Base-by-base conservation (phyloP, 2,113 vertebrate species). In the Lampris megalopsis region DNA sequence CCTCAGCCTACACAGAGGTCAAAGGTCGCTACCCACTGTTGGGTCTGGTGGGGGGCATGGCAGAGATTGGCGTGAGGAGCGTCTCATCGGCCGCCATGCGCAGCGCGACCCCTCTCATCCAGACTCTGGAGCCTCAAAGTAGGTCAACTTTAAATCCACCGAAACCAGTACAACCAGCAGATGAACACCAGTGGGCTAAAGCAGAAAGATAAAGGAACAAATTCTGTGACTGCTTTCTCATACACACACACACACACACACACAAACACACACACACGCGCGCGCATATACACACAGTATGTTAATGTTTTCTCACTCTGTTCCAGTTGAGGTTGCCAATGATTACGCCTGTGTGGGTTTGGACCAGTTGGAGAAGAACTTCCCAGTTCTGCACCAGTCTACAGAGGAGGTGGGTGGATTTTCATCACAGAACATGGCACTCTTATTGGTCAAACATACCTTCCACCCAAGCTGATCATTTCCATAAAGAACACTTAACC, bases 101-200 rank as follows among this genome's bases (percentile, higher is more conserved):
- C 35, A 67, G 66, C 9, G 92, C 89, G 38, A 81, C 83, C 1
- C 93, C 94, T 9, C 65, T 95, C 0, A 63, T 95, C 6, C 79
- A 87, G 71, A 92, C 77, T 3, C 86, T 95, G 83, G 81, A 92
- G 74, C 84, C 91, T 0, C 92, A 94, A 77, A 88, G 94, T 95
- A 72, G 47, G 93, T 87, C 8, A 2, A 13, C 35, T 7, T 11
- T 24, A 48, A 42, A 13, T 6, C 7, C 9, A 11, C 42, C 57
- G 9, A 11, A 24, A 24, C 24, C 24, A 24, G 24, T 24, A 24
- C 24, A 24, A 24, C 24, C 24, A 24, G 24, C 24, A 24, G 24
- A n/a, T 47, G 53, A 13, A 59, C 42, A 48, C 6, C 3, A 4
- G 11, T 11, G 37, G 4, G 13, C 53, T 9, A 5, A 41, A 5